phyloP scores from a whole-genome alignment of 2,797 vertebrate genomes.

The Arremon aurantiirostris region DNA sequence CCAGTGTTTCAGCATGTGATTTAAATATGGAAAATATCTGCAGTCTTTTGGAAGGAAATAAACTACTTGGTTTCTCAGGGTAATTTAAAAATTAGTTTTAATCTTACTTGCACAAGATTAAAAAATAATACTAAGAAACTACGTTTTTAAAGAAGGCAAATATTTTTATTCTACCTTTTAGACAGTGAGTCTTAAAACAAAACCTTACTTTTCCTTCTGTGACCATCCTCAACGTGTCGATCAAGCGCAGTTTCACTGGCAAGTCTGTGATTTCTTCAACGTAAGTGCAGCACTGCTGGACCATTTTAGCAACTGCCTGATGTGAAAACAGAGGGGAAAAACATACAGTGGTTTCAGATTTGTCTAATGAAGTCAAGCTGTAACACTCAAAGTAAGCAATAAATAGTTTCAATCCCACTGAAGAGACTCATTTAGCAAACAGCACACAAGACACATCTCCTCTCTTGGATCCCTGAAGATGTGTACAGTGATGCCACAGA shows the following conservation, averaged over 20 bases:
- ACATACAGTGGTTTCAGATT: neutral
- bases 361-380: neutral
- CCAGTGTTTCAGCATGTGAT: neutral
- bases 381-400: neutral
- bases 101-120: neutral
- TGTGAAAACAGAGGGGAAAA: conserved; percentile 30
- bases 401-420: neutral
- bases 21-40: neutral
- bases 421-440: neutral
- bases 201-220: conserved; percentile 94
- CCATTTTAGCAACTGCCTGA: conserved; percentile 98
- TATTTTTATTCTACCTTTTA: conserved; percentile 22
- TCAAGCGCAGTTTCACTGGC: conserved; percentile 90
- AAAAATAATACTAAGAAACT: neutral
- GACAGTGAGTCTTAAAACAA: conserved; percentile 3
- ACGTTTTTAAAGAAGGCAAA: neutral
- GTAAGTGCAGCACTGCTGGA: conserved; percentile 96
- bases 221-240: conserved; percentile 94
- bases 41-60: neutral
- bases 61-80: neutral
- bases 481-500: neutral
- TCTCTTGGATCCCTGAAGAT: neutral
- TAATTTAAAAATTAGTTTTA: neutral
- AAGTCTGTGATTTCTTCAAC: conserved; percentile 90
- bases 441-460: neutral